Evolutionary conservation across 1,140 invertebrate species (phyloP).

Genomic region (Microplitis mediator): DNA sequence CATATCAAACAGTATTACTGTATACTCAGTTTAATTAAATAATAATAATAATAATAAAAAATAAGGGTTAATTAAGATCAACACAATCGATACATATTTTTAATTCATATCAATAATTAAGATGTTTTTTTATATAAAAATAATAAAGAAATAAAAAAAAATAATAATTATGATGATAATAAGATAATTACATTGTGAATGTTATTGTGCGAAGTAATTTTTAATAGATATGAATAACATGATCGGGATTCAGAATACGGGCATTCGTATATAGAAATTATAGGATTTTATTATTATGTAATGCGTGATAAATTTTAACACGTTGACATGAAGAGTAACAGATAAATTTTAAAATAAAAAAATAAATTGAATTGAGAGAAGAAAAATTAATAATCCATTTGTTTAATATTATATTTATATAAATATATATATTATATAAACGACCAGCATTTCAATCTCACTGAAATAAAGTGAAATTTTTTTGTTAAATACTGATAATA

Average conservation of each 20-base stretch:
- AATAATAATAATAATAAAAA: constrained; percentile 34
- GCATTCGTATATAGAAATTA: constrained; percentile 36
- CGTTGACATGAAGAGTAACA: constrained; percentile 11
- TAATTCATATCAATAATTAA: constrained; percentile 54
- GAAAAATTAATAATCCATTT: not conserved
- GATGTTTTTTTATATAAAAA: constrained; percentile 19
- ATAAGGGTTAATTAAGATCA: constrained; percentile 26
- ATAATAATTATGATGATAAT: too few relatives aligned
- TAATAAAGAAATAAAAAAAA: not conserved
- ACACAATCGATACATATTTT: constrained; percentile 45
- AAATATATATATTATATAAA: too few relatives aligned
- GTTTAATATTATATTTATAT: not conserved
- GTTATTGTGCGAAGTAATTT: constrained; percentile 7
- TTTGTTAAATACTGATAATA: constrained; percentile 28
- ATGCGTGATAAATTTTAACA: not conserved
- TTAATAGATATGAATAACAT: constrained; percentile 18
- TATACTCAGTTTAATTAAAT: constrained; percentile 46
- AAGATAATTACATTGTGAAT: too few relatives aligned
- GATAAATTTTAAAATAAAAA: not conserved
- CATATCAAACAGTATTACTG: constrained; percentile 62
- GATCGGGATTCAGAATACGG: constrained; percentile 38
- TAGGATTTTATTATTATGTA: constrained; percentile 14
- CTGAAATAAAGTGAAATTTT: constrained; percentile 13
- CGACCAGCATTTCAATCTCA: constrained; percentile 7
- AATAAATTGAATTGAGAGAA: not conserved